phyloP scores from a whole-genome alignment of 2,888 invertebrate genomes.

The Drosophila leonis region DNA sequence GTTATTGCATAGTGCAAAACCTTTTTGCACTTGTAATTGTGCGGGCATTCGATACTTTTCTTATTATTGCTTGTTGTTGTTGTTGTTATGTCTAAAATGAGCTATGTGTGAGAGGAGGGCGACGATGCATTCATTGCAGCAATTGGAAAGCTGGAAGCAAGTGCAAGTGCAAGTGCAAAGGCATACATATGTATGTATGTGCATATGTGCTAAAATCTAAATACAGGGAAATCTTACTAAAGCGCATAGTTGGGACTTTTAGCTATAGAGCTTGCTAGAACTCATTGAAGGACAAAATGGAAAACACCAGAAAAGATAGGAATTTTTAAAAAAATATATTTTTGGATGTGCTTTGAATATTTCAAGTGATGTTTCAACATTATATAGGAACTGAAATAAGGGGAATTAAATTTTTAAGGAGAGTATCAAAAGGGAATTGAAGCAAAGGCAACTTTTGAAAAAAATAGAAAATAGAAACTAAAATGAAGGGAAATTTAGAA shows the following conservation, averaged over 20 bases:
- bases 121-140: slow-evolving; percentile 11
- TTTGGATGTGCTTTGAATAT: no score
- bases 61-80: slow-evolving; percentile 11
- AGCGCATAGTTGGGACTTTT: not conserved
- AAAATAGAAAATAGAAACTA: no score
- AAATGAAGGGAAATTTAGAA: no score
- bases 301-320: not conserved
- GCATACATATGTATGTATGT: not conserved
- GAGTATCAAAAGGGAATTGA: not conserved
- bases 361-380: no score
- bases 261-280: not conserved
- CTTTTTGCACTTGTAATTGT: slow-evolving; percentile 40
- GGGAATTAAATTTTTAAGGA: not conserved
- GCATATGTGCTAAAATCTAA: not conserved
- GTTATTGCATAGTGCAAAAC: slow-evolving; percentile 26
- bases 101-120: slow-evolving; percentile 16
- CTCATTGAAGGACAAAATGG: not conserved
- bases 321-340: not conserved
- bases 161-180: slow-evolving; percentile 1
- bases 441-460: no score
- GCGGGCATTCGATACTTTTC: slow-evolving; percentile 42
- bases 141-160: slow-evolving; percentile 35
- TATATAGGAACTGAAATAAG: not conserved
- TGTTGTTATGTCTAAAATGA: slow-evolving; percentile 39
- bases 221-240: not conserved